Percentiles rank a stretch among this genome's conserved stretches.
These are phyloP conservation scores for Lordiphosa collinella DNA, from an alignment of 1,140 invertebrate genomes.

Conservation along the genomic window DNA sequence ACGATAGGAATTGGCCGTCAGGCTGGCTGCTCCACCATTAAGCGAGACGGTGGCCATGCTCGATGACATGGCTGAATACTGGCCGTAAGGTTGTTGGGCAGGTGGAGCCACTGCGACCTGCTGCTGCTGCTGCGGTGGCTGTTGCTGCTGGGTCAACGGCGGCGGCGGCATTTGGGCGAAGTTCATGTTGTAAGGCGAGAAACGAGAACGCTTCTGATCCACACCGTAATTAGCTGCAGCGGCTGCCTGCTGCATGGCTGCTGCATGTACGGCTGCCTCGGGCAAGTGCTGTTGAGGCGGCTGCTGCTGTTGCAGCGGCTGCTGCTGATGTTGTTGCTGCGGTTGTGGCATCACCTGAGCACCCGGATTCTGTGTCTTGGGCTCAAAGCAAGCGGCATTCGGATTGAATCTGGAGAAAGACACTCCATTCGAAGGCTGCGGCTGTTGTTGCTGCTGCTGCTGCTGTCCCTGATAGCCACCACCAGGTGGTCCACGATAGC, in stretches of 20 bases:
- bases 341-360: constrained; percentile 14
- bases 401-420: constrained; percentile 63
- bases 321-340: not conserved
- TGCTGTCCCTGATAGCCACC: constrained; percentile 48
- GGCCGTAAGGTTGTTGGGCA: constrained; percentile 52
- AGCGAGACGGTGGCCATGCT: constrained; percentile 64
- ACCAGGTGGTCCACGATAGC: constrained; percentile 45
- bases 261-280: constrained; percentile 33
- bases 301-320: constrained; percentile 24
- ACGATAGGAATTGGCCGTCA: constrained; percentile 29
- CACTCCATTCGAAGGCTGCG: constrained; percentile 44
- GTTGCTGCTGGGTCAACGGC: constrained; percentile 46
- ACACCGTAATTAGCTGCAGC: constrained; percentile 51
- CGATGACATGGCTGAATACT: constrained; percentile 59
- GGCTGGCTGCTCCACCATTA: constrained; percentile 42
- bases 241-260: constrained; percentile 6
- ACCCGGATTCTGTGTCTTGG: constrained; percentile 42
- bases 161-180: constrained; percentile 60
- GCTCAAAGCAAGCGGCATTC: constrained; percentile 65
- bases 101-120: constrained; percentile 18
- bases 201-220: constrained; percentile 63
- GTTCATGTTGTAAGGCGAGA: constrained; percentile 55
- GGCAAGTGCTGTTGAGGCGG: constrained; percentile 35
- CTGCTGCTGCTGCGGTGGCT: constrained; percentile 24
- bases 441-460: constrained; percentile 48